Evolutionary conservation across 2,888 invertebrate species (phyloP).

Genomic region (Callimorpha dominula): DNA sequence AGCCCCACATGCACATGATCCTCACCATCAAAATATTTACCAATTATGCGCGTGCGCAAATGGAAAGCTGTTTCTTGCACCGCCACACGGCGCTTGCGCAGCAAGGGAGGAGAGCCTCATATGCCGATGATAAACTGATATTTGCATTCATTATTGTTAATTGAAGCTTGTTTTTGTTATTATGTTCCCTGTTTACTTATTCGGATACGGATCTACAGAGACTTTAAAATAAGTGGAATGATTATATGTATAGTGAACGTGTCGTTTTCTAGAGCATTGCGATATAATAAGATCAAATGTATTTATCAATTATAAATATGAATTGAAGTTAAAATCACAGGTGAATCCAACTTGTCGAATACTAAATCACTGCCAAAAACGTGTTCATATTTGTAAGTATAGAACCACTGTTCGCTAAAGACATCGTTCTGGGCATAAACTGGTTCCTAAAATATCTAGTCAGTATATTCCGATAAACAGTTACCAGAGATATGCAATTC

Average conservation of each 20-base stretch:
- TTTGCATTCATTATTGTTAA: constrained; percentile 43
- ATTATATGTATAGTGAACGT: constrained; percentile 24
- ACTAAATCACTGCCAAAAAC: neutral
- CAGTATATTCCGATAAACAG: neutral
- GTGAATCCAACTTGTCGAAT: neutral
- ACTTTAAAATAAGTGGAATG: constrained; percentile 23
- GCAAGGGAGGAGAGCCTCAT: constrained; percentile 85
- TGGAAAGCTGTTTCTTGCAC: constrained; percentile 95
- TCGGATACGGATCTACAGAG: constrained; percentile 15
- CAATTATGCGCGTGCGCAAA: constrained; percentile 97
- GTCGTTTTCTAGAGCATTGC: constrained; percentile 28
- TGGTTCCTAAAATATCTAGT: neutral
- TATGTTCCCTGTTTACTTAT: constrained; percentile 28
- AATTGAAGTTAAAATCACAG: constrained; percentile 22
- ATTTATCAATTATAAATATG: neutral
- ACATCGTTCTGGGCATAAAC: neutral
- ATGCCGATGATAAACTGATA: constrained; percentile 79
- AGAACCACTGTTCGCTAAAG: neutral
- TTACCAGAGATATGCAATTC: too few species aligned
- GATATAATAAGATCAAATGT: neutral
- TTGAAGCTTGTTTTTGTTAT: constrained; percentile 39
- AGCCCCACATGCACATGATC: constrained; percentile 81
- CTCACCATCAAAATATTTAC: constrained; percentile 90
- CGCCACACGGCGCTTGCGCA: constrained; percentile 92
- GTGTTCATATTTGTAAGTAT: constrained; percentile 1